Evolutionary conservation across 2,888 invertebrate genomes (phyloP), one percentile per base, ranked within the genome.

Genomic region (Bhutanitis thaidina): DNA sequence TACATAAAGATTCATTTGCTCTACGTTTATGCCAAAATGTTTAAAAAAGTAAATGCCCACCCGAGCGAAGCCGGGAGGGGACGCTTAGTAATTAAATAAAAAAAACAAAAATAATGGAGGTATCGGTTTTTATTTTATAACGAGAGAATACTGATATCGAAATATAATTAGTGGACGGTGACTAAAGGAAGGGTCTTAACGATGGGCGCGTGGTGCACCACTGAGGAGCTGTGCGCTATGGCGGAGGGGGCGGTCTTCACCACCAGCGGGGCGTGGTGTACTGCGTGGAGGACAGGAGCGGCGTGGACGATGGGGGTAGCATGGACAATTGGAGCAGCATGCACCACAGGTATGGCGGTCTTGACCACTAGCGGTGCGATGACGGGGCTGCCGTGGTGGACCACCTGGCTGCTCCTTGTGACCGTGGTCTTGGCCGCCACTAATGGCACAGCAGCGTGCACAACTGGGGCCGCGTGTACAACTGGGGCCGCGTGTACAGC

Each of bases 331-430:
- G 65, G 55, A 27, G 72, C 54, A 27, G 72, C 53, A 35, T 65
- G 63, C 14, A 64, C 62, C 1, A 62, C 55, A 1, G 60, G 64
- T 1, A 57, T 57, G 37, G 60, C 52, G 30, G 59, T 52, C 15
- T 56, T 65, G n/a, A 64, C 58, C 9, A 69, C 66, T 12, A 71
- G 70, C 4, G 74, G 63, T 47, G 74, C 65, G 0, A 80, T 76
- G 1, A 80, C 60, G 0, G 84, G 80, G 7, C 77, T 62, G 29
- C 87, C 87, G 45, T 87, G 87, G 81, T 83, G 81, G 10, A 88
- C 86, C 1, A 85, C 68, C 59, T 85, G 87, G 76, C 87, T 86
- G 71, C 80, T 83, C 77, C 84, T 85, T 43, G 87, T 85, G 66
- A 88, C 78, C 57, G 88, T 86, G 52, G 88, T 84, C 70, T 83